Evolutionary conservation across 2,888 invertebrate genomes (phyloP).

Genomic region (Xiphydria camelus): DNA sequence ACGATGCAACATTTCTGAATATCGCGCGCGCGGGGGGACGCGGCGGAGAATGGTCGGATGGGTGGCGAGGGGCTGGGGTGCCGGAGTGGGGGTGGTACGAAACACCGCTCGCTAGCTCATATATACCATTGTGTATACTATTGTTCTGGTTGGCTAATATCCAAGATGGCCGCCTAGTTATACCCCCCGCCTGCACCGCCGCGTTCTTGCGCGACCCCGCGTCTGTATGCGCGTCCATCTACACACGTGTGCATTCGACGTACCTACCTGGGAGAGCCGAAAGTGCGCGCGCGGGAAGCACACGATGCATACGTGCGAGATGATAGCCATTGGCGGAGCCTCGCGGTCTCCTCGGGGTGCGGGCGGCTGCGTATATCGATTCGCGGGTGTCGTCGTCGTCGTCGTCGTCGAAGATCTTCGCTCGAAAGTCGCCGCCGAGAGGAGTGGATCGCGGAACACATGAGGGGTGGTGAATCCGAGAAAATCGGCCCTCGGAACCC

Average conservation of each 20-base stretch:
- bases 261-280: no score
- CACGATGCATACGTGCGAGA: slow-evolving; percentile 39
- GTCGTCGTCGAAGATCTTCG: no score
- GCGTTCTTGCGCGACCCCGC: slow-evolving; percentile 14
- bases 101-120: slow-evolving; percentile 48
- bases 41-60: slow-evolving; percentile 3
- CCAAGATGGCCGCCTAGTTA: slow-evolving; percentile 56
- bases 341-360: slow-evolving; percentile 32
- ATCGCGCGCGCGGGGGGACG: slow-evolving; percentile 10
- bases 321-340: slow-evolving; percentile 50
- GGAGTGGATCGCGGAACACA: no score
- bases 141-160: slow-evolving; percentile 58
- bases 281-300: slow-evolving; percentile 29
- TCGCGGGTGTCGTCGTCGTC: no score
- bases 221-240: slow-evolving; percentile 40
- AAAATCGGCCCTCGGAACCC: no score
- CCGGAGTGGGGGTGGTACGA: slow-evolving; percentile 27
- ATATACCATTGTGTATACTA: slow-evolving; percentile 55
- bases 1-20: slow-evolving; percentile 23
- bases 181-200: slow-evolving; percentile 27
- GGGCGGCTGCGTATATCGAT: no score
- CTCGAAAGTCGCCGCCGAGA: no score
- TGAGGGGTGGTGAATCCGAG: no score
- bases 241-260: slow-evolving; percentile 39
- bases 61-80: neutral